Base-by-base conservation (phyloP, 2,797 vertebrate genomes). In the Cuniculus paca region DNA sequence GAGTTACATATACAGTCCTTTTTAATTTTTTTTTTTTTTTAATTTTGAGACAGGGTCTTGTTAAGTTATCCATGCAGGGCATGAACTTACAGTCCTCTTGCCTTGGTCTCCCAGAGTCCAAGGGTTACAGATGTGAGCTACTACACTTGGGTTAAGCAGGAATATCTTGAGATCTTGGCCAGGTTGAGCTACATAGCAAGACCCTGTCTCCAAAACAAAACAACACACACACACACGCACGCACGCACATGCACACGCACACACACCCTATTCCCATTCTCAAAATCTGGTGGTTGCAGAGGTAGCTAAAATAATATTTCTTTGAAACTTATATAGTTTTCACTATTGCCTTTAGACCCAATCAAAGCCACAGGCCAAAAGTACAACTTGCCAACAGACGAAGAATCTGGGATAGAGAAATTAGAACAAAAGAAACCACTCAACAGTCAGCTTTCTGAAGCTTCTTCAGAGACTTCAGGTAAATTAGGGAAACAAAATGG, bases 401-500 rank as follows among this genome's bases (percentile, higher is more conserved):
- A 94, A 5, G 94, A 74, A 20, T 83, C 74, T 54, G 77, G 45
- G 9, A 26, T 45, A 31, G 98, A 97, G 91, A 88, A 97, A 14
- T 26, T 72, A 24, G 74, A 96, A 26, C 97, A 92, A 19, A 94
- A 85, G 90, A 68, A 94, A 39, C 6, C 77, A 0, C 19, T 81
- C 1, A 72, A 42, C 0, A n/a, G 75, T 89, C 98, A 65, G 11
- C 31, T 3, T 1, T 58, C 85, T 2, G 97, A 98, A 48, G 88
- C 48, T 34, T 39, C 93, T 94, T 52, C 94, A 26, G 96, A 88
- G 85, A 90, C 65, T 61, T 81, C 92, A 89, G 97, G 97, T 98
- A 75, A 97, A 93, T 93, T 34, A 39, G 81, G 48, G 68, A 75
- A 61, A 52, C 12, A 58, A 34, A 85, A 70, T 20, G 6, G 56